These are phyloP conservation scores for Neolamprologus tretocephalus DNA, from an alignment of 2,113 vertebrate species.

Conservation along the genomic window DNA sequence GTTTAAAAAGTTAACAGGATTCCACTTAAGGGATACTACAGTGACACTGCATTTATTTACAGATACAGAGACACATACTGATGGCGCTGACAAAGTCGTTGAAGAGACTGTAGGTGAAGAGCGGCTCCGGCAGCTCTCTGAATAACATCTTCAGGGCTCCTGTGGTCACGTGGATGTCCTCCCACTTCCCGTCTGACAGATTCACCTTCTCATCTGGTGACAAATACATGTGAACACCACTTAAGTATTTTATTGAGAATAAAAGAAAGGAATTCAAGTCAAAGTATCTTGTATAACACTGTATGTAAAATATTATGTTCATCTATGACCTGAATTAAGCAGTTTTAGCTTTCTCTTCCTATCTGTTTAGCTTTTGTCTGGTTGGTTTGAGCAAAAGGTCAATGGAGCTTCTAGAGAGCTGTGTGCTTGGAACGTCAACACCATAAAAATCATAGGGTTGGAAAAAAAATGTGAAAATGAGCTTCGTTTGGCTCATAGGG, in stretches of 20 bases:
- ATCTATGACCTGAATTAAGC: not conserved
- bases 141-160: conserved; percentile 99
- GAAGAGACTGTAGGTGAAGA: conserved; percentile 87
- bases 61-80: conserved; percentile 75
- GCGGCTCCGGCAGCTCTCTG: conserved; percentile 89
- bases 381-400: not conserved
- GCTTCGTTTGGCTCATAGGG: rapidly evolving
- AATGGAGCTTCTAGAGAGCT: not conserved
- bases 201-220: conserved; percentile 88
- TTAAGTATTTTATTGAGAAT: not conserved
- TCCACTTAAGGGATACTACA: not conserved
- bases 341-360: not conserved
- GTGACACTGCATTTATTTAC: not conserved
- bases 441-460: not conserved
- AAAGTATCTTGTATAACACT: not conserved
- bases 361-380: not conserved
- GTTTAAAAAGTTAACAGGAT: not conserved
- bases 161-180: conserved; percentile 94
- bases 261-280: not conserved
- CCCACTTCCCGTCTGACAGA: conserved; percentile 89
- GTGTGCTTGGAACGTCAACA: rapidly evolving
- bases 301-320: not conserved
- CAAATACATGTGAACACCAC: not conserved
- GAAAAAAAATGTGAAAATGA: rapidly evolving
- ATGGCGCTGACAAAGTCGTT: conserved; percentile 90